Evolutionary conservation across 2,113 vertebrate genomes (phyloP).

Genomic region (Paraplagusia blochii): DNA sequence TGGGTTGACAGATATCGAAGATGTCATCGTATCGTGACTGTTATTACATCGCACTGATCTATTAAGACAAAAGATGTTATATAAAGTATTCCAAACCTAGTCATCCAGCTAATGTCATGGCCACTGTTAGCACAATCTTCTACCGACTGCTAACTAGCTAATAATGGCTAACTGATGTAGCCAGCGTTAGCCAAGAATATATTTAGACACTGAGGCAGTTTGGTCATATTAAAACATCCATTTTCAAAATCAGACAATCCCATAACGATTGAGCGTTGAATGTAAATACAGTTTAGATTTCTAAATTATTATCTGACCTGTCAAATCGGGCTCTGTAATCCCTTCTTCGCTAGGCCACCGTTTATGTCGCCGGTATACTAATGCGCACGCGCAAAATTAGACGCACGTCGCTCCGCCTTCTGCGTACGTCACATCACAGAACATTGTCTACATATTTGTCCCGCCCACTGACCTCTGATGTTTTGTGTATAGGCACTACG

Average conservation of each 20-base stretch:
- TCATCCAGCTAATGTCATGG: conserved; percentile 36
- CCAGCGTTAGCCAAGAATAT: conserved; percentile 30
- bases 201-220: neutral
- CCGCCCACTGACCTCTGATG: too few species aligned
- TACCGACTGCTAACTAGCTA: conserved; percentile 31
- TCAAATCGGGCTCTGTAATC: conserved; percentile 68
- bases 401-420: neutral
- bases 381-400: conserved; percentile 63
- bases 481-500: too few species aligned
- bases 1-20: neutral
- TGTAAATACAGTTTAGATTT: neutral
- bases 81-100: neutral
- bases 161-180: conserved; percentile 22
- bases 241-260: neutral
- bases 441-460: too few species aligned
- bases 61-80: too few species aligned
- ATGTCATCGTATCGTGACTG: neutral
- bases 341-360: conserved; percentile 68
- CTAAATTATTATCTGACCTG: conserved; percentile 59
- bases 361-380: conserved; percentile 63
- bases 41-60: too few species aligned
- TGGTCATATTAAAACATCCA: neutral
- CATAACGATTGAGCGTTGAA: neutral
- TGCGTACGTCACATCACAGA: too few species aligned
- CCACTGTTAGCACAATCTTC: conserved; percentile 30